phyloP scores from a whole-genome alignment of 2,888 invertebrate genomes.

The Drosophila barbarae region DNA sequence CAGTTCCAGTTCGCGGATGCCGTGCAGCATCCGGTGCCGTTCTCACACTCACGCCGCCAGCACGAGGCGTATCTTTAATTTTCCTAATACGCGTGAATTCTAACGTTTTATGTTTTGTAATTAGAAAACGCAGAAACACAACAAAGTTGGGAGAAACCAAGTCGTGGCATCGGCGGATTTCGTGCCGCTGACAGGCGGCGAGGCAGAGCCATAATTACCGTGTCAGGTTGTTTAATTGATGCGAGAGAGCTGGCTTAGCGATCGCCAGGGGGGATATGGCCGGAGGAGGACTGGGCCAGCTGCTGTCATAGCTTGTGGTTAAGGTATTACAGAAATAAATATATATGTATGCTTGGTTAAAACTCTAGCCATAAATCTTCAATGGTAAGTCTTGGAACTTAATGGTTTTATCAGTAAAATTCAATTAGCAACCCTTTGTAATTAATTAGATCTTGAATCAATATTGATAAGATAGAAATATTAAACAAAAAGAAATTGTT shows the following conservation, averaged over 20 bases:
- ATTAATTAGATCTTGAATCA: neutral
- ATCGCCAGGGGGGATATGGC: conserved; percentile 18
- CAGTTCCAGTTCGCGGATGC: conserved; percentile 29
- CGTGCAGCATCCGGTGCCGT: conserved; percentile 68
- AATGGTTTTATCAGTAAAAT: conserved; percentile 1
- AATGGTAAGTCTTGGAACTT: neutral
- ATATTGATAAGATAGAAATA: neutral
- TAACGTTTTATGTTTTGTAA: conserved; percentile 70
- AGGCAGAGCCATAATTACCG: conserved; percentile 59
- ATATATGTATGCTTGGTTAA: neutral
- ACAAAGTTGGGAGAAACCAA: conserved; percentile 18
- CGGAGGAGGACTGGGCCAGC: conserved; percentile 6
- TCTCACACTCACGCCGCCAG: conserved; percentile 58
- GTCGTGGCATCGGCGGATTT: conserved; percentile 34
- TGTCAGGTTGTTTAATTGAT: conserved; percentile 67
- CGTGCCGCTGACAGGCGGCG: conserved; percentile 49
- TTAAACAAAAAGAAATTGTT: neutral
- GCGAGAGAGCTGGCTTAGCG: conserved; percentile 27
- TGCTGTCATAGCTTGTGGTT: conserved; percentile 36
- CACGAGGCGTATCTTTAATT: conserved; percentile 70
- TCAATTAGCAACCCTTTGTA: neutral
- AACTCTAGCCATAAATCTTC: conserved; percentile 3
- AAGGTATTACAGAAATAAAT: neutral
- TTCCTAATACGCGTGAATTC: conserved; percentile 75
- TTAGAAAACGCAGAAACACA: conserved; percentile 55